Base-by-base conservation (phyloP, 2,113 vertebrate species). In the Clinocottus analis region DNA sequence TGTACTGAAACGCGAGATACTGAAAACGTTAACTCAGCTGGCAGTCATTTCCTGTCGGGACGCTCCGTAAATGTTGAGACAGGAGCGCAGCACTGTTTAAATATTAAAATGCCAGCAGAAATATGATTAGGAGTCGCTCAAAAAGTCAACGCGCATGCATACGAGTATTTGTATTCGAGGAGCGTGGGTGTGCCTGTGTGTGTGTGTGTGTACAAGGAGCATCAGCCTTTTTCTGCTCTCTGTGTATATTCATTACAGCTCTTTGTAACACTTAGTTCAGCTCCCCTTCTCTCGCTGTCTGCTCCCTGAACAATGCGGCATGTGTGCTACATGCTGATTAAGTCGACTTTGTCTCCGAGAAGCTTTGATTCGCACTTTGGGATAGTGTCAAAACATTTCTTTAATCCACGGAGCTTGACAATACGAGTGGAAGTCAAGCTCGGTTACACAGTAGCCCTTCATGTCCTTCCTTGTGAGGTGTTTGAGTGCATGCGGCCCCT, bases 251-350 rank as follows among this genome's bases (percentile, higher is more conserved):
- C 83, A 82, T 70, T 45, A 64, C 31, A 13, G 47, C 59, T 79
- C 74, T 79, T 85, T 82, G 83, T 67, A 73, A 71, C 77, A 82
- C 80, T 85, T 72, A 68, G 75, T 79, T 83, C 79, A 75, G 65
- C 71, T 75, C 75, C 66, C 45, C 16, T 67, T 72, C 56, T 47
- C 53, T 43, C 0, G 5, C 77, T 3, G 7, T 14, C 56, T 62
- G 66, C 45, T 41, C 16, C 65, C 70, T 25, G 47, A 77, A 73
- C 27, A 27, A 62, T 21, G 43, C 45, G 13, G 53, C 47, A 29
- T 80, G 67, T 53, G 37, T 23, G 69, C 19, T 53, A 73, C 78
- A 67, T 85, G 64, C 68, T 75, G 76, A 82, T 77, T 62, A 66
- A 76, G 80, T 23, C 13, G 9, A 73, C 77, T 71, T 64, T 7